Base-by-base conservation (phyloP, 2,113 vertebrate species). In the Rallus limicola region DNA sequence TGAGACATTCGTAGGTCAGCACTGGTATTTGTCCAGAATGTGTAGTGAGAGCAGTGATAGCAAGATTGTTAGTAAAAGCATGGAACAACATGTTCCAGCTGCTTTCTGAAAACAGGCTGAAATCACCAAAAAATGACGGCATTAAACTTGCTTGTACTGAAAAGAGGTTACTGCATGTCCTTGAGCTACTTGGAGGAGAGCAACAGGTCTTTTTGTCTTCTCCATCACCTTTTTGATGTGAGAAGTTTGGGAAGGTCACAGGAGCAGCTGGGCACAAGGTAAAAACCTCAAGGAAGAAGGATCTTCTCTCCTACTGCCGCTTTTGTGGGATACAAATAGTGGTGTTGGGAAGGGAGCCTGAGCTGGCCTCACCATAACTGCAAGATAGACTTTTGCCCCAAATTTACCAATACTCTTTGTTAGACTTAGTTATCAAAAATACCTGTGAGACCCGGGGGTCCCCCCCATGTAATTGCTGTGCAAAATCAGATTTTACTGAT, bases 1-100 rank as follows among this genome's bases (percentile, higher is more conserved):
- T 31, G 46, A 33, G 36, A n/a, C 0, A 0, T 38, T 63, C 0
- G 0, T 11, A n/a, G 67, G 29, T 62, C n/a, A 44, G 6, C 15
- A 6, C 11, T 18, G 24, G 13, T 85, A 31, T 55, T 69, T 58
- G 82, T 80, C 55, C 67, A 70, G 86, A 70, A 36, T 0, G 1
- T 4, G 5, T 33, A 16, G 16, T 7, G 18, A 82, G 82, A 90
- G 12, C 9, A 6, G 52, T 10, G 55, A 19, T 23, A 34, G 25
- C 10, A 46, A 46, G 42, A 28, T 29, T 10, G 19, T 42, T 48
- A 29, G 52, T 38, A 36, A 86, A 90, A 82, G 5, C 23, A 36
- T 25, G 18, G 33, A 79, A 38, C 29, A 29, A 31, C 8, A 69
- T 44, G 13, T 65, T 58, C 36, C 53, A 36, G 50, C 9, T 20